Base-by-base conservation (phyloP, 2,113 vertebrate genomes). In the Tetraodon nigroviridis region DNA sequence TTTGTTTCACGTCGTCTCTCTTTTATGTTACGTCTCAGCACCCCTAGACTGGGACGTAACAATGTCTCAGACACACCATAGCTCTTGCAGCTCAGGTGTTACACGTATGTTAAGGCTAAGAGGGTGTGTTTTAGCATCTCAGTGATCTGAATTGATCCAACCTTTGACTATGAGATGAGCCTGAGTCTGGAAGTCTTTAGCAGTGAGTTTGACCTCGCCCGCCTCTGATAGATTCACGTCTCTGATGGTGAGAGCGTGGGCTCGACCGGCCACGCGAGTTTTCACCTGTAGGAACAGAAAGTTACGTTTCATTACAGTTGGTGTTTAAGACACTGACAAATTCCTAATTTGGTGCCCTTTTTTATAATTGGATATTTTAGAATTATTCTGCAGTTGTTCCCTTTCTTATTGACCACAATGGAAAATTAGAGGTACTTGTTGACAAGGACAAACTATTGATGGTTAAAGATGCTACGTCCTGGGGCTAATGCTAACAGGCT, bases 141-240 rank as follows among this genome's bases (percentile, higher is more conserved):
- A 27, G 24, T 27, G 24, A 10, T n/a, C n/a, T 48, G 16, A 7
- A 5, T 61, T 24, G 17, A n/a, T 20, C 77, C 82, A 85, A 98
- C 96, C 94, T 87, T 92, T 92, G 46, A 99, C 90, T 32, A 90
- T 90, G 75, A 99, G 94, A 55, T 92, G 92, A 71, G 95, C 95
- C 74, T 92, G 87, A 14, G 93, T 94, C 81, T 91, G 92, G 90
- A 98, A 99, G 77, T 98, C 95, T 64, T 95, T 96, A 71, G 94
- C 90, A 42, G 81, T 90, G 66, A 99, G 84, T 71, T 92, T 94
- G 48, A 99, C 92, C 64, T 94, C 91, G 12, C 96, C 96, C 7
- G 94, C 94, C 78, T 98, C 93, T 13, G 90, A 82, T 82, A 96
- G 83, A 66, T 92, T 93, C 49, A 98, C 93, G 0, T 98, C 92